Base-by-base conservation (phyloP, 1,140 invertebrate genomes). In the Ceratina japonica region DNA sequence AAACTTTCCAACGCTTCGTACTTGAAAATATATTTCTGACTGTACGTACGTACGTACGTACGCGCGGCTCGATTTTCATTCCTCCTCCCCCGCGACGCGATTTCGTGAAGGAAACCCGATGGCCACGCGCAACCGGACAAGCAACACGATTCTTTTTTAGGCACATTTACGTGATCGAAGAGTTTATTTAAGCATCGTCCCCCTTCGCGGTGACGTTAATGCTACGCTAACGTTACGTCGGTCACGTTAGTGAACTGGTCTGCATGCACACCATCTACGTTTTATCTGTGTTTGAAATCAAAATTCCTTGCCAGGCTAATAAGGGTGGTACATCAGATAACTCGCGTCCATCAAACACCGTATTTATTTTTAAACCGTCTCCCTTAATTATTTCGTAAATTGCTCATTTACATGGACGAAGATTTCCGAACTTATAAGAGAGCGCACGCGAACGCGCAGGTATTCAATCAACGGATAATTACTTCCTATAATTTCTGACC, bases 251-350 rank as follows among this genome's bases (percentile, higher is more conserved):
- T 20, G n/a, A 70, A 49, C n/a, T 37, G 49, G 37, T 44, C 37
- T 44, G 75, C 68, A 77, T 54, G 59, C 75, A 71, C 75, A 77
- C 24, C 44, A 31, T 71, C 70, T 37, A 54, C 59, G 58, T 18
- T 63, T 27, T 77, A 77, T 72, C 75, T 63, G 20, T 16, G 31
- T 10, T 62, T 54, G 15, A 62, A 72, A 77, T 77, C 75, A 44
- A 77, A 77, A 77, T 77, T 77, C 59, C 68, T 54, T 4, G 49
- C 49, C 49, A 5, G 49, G 58, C 70, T 77, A 77, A 77, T 62
- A 27, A 70, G 44, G n/a, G n/a, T 37, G 66, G 44, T 70, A 18
- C 58, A 70, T 77, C 66, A 62, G 66, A 77, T 77, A 77, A 62
- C n/a, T 5, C 2, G 1, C 20, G 15, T 63, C n/a, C 27, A 15